A percentile compares a stretch with the other conserved stretches of the same genome.
phyloP scores from a whole-genome alignment of 2,113 vertebrate species.

The Hippocampus guttulatus region DNA sequence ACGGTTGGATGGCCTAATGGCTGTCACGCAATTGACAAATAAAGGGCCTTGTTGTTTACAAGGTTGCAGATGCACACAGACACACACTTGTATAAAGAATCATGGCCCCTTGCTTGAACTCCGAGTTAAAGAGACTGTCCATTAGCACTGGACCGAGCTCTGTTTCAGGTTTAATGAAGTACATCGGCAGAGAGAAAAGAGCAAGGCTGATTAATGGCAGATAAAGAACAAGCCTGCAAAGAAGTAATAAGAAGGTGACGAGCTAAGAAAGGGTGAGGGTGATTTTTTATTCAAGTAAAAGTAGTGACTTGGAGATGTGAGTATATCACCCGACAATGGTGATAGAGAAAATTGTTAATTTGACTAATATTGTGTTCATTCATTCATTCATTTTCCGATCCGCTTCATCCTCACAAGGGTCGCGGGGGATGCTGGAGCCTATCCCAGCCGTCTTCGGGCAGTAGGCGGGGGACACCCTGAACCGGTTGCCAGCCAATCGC shows the following conservation, averaged over 20 bases:
- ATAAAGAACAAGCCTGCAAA: conserved; percentile 8
- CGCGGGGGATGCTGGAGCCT: no score
- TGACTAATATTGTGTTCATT: no score
- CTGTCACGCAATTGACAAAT: conserved; percentile 9
- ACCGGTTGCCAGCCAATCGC: no score
- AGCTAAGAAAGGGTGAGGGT: conserved; percentile 14
- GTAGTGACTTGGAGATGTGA: no score
- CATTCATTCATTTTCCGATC: no score
- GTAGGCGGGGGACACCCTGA: no score
- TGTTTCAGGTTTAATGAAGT: conserved; percentile 59
- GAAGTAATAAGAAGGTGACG: conserved; percentile 17
- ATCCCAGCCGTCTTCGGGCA: no score
- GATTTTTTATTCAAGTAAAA: conserved; percentile 4
- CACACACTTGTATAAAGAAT: conserved; percentile 24
- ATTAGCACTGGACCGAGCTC: conserved; percentile 46
- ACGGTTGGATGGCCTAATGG: conserved; percentile 1
- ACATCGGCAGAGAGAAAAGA: conserved; percentile 45
- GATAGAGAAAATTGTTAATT: no score
- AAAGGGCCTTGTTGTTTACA: conserved; percentile 8
- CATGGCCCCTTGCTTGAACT: conserved; percentile 31
- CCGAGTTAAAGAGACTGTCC: conserved; percentile 52
- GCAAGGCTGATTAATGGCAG: conserved; percentile 40
- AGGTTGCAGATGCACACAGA: conserved; percentile 8
- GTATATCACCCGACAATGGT: no score
- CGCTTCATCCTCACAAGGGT: no score